phyloP scores from a whole-genome alignment of 2,888 invertebrate species.

The Altica lythri region DNA sequence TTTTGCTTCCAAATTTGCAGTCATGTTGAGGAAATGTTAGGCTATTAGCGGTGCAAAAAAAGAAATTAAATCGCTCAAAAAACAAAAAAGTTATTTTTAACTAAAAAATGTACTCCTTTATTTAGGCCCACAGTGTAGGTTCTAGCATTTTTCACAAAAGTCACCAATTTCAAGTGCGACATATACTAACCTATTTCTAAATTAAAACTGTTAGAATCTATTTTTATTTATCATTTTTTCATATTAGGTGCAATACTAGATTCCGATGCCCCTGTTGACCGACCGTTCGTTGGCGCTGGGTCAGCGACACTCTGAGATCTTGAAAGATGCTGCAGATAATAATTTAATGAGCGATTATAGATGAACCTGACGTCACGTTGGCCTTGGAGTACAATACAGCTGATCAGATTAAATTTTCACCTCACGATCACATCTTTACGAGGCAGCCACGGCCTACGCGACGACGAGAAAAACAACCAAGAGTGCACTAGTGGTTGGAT shows the following conservation, averaged over 20 bases:
- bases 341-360: slow-evolving; percentile 41
- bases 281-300: slow-evolving; percentile 27
- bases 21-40: too few species aligned
- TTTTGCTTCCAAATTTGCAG: too few species aligned
- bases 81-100: too few species aligned
- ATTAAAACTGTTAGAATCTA: too few species aligned
- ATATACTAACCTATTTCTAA: too few species aligned
- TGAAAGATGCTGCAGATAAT: slow-evolving; percentile 47
- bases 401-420: slow-evolving; percentile 44
- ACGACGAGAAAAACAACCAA: slow-evolving; percentile 7
- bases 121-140: too few species aligned
- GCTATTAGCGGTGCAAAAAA: too few species aligned
- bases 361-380: slow-evolving; percentile 47
- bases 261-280: neutral
- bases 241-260: neutral
- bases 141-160: too few species aligned
- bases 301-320: slow-evolving; percentile 44
- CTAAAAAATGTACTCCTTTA: too few species aligned
- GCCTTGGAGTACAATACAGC: slow-evolving; percentile 44
- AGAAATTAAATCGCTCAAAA: too few species aligned
- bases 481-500: neutral
- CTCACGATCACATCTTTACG: slow-evolving; percentile 37
- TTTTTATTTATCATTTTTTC: too few species aligned
- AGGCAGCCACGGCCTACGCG: slow-evolving; percentile 11
- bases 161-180: too few species aligned